phyloP scores from a whole-genome alignment of 92 coral and sea anemone species.

The Chrysogorgia sp. region DNA sequence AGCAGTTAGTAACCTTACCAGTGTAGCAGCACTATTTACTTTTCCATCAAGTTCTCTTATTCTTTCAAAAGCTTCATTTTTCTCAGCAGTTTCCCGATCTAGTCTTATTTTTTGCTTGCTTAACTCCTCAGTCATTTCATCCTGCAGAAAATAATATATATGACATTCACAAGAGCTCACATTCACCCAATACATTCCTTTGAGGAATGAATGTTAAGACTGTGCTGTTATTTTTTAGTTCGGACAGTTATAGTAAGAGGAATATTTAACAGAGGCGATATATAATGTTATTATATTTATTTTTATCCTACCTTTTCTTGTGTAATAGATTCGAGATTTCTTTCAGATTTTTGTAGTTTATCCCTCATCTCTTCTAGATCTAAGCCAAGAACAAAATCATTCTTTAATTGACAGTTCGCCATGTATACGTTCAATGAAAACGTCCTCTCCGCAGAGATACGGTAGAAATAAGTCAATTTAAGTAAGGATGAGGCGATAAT shows the following conservation, averaged over 20 bases:
- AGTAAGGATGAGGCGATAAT: too few species aligned
- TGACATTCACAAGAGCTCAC: neutral
- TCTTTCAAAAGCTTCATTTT: slow-evolving; percentile 92
- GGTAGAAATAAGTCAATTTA: too few species aligned
- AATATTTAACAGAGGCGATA: too few species aligned
- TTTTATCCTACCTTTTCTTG: slow-evolving; percentile 87
- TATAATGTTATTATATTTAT: neutral
- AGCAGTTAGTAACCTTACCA: slow-evolving; percentile 51
- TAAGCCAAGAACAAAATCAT: neutral
- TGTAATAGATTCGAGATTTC: slow-evolving; percentile 77
- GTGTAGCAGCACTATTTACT: slow-evolving; percentile 75
- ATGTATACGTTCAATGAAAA: neutral
- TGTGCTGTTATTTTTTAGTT: too few species aligned
- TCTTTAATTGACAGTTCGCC: too few species aligned
- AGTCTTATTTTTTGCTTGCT: slow-evolving; percentile 85
- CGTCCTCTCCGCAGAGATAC: too few species aligned
- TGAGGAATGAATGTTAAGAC: neutral
- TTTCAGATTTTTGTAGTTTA: slow-evolving; percentile 79
- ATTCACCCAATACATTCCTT: neutral
- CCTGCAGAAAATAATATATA: slow-evolving; percentile 50
- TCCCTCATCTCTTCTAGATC: slow-evolving; percentile 75
- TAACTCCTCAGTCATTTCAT: slow-evolving; percentile 81
- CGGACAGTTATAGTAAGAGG: too few species aligned
- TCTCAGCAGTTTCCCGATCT: slow-evolving; percentile 83
- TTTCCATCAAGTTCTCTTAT: slow-evolving; percentile 90